phyloP scores from a whole-genome alignment of 2,888 invertebrate species.

The Coelogynopora nodosa region DNA sequence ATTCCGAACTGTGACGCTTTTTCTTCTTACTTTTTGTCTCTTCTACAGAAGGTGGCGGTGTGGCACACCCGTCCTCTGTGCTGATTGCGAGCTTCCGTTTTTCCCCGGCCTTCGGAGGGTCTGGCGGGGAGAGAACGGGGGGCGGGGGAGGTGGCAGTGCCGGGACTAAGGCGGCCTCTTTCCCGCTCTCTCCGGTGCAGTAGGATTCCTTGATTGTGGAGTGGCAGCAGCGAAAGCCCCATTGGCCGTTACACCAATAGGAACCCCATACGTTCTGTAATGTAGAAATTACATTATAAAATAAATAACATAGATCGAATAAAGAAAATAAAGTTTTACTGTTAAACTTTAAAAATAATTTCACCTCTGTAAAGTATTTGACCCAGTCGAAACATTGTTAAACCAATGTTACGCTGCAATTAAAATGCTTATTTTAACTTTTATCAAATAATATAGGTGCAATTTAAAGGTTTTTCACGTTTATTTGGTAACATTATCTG shows the following conservation, averaged over 20 bases:
- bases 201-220: slow-evolving; percentile 70
- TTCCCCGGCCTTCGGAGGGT: neutral
- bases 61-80: neutral
- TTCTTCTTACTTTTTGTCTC: too few relatives aligned
- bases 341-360: too few relatives aligned
- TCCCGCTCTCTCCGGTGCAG: slow-evolving; percentile 65
- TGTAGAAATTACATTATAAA: slow-evolving; percentile 32
- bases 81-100: neutral
- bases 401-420: too few relatives aligned
- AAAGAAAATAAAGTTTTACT: too few relatives aligned
- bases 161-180: slow-evolving; percentile 51
- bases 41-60: too few relatives aligned
- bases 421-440: too few relatives aligned
- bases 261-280: slow-evolving; percentile 82
- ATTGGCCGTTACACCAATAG: slow-evolving; percentile 82
- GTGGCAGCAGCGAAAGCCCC: slow-evolving; percentile 95
- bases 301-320: neutral
- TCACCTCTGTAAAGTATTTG: too few relatives aligned
- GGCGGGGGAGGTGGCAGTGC: neutral
- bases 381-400: too few relatives aligned
- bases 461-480: too few relatives aligned
- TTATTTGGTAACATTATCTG: too few relatives aligned
- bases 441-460: too few relatives aligned
- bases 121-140: neutral
- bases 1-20: neutral